Conservation (phyloP, 2,113 vertebrate genomes). For the Propithecus coquereli region DNA sequence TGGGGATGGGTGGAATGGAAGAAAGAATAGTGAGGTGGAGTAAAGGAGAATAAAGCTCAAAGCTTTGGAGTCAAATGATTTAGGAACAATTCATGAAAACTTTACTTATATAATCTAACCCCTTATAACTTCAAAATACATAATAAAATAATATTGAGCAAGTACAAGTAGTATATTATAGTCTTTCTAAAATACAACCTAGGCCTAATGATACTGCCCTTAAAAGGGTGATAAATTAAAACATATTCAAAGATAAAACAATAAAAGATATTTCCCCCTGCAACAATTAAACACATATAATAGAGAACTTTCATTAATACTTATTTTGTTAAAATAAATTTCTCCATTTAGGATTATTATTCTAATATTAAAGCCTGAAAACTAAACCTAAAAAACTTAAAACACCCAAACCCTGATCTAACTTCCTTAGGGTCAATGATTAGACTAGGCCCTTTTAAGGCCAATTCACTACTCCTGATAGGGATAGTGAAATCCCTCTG, state of each 20-base stretch:
- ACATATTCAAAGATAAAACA: not conserved
- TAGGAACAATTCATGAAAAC: not conserved
- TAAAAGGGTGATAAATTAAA: not conserved
- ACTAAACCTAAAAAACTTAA: not conserved
- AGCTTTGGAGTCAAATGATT: not conserved
- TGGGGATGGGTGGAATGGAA: not conserved
- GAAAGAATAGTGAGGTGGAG: not conserved
- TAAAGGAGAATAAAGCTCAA: not conserved
- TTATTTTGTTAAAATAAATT: not conserved
- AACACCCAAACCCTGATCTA: not conserved
- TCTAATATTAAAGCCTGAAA: conserved; percentile 4
- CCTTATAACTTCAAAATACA: not conserved
- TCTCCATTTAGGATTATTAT: not conserved
- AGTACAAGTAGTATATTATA: not conserved
- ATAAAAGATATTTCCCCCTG: not conserved
- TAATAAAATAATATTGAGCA: not conserved
- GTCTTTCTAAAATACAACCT: not conserved
- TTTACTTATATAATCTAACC: not conserved
- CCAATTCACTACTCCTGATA: not conserved
- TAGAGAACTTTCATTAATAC: not conserved
- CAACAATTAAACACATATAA: not conserved
- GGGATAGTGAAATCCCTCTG: not conserved
- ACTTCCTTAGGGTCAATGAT: not conserved
- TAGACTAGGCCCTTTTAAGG: not conserved
- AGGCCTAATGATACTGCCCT: not conserved